Base-by-base conservation (phyloP, 2,113 vertebrate genomes). In the Apaloderma vittatum region DNA sequence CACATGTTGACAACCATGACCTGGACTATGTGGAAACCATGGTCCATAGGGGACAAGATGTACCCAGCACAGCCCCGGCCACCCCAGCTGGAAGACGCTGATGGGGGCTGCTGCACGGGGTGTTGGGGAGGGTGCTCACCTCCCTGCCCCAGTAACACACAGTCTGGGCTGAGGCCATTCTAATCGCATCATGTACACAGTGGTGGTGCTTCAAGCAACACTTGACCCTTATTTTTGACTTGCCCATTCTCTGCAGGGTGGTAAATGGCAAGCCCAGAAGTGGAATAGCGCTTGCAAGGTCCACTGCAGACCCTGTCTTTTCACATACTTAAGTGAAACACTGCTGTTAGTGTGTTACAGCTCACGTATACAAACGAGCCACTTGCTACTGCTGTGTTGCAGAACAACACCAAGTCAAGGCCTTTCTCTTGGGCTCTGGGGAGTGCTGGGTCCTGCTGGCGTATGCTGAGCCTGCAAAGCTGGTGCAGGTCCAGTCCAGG, bases 171-270 rank as follows among this genome's bases (percentile, higher is more conserved):
- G 58, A 83, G 67, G 40, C n/a, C 49, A 2, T 29, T 24, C 49
- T 15, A 9, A 15, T 30, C 7, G 1, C n/a, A 45, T 9, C 40
- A 5, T 0, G 0, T 40, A 27, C 32, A n/a, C 37, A 3, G 7
- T 27, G 32, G 8, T 51, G 32, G 29, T 29, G 8, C 29, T 93
- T 62, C 75, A 73, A 76, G 46, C 36, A 68, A 15, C 27, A 7
- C 21, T 2, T 43, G 15, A 36, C 9, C 2, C 36, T 54, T 61
- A 24, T 15, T 94, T 90, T 65, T 68, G 15, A 55, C 45, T 67
- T 68, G 36, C 12, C 13, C 3, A 1, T 75, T 58, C 49, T 85
- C 24, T 75, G 26, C 20, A 6, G 37, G 3, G 43, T 36, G 36
- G 32, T 29, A 52, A 81, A 66, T 11, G 30, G 11, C 40, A 70